phyloP scores from a whole-genome alignment of 2,888 invertebrate species.

The Cephus pulcher region DNA sequence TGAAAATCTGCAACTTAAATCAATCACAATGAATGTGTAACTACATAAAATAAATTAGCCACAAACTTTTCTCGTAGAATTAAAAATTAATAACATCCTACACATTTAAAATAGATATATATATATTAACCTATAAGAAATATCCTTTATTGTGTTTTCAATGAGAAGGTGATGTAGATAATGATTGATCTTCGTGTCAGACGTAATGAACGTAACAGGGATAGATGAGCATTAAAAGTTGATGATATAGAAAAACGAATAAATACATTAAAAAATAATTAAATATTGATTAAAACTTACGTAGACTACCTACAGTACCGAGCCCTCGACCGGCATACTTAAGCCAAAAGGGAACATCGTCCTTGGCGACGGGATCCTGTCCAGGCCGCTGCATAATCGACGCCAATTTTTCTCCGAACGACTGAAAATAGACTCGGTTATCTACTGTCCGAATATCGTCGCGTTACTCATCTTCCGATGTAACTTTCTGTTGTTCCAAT shows the following conservation, averaged over 20 bases:
- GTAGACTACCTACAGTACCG: slow-evolving; percentile 85
- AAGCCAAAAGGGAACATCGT: slow-evolving; percentile 91
- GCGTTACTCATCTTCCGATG: neutral
- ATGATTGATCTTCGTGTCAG: neutral
- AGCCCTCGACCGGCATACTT: slow-evolving; percentile 86
- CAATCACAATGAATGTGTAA: neutral
- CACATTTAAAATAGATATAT: neutral
- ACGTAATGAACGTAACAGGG: neutral
- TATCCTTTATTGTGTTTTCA: neutral
- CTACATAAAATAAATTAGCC: neutral
- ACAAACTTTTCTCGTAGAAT: neutral
- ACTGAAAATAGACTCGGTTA: slow-evolving; percentile 67
- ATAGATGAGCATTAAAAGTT: neutral
- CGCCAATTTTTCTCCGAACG: slow-evolving; percentile 83
- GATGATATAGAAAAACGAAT: neutral
- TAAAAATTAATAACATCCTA: neutral
- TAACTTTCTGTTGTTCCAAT: neutral
- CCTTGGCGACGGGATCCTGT: slow-evolving; percentile 81
- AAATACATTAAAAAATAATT: neutral
- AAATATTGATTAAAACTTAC: slow-evolving; percentile 71
- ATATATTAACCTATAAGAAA: neutral
- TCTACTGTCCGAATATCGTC: neutral
- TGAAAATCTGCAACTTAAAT: neutral
- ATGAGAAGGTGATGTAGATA: neutral
- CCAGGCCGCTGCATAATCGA: slow-evolving; percentile 85